Conservation (phyloP, 2,888 invertebrate genomes). For the Bombyx huttoni region DNA sequence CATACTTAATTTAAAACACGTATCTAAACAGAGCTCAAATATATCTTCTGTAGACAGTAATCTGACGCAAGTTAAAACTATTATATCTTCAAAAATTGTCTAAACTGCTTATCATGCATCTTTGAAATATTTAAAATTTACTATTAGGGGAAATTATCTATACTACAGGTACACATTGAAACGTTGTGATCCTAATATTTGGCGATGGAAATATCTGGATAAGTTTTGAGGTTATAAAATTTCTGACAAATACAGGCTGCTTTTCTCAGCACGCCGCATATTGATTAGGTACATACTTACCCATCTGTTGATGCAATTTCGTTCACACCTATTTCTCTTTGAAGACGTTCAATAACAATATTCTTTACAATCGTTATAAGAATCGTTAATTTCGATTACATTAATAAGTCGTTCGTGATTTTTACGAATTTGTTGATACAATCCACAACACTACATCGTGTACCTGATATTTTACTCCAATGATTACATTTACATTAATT, state of each 20-base stretch:
- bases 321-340: too few species aligned
- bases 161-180: slow-evolving; percentile 25
- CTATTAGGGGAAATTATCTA: slow-evolving; percentile 19
- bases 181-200: slow-evolving; percentile 22
- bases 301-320: too few species aligned
- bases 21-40: slow-evolving; percentile 45
- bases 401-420: not conserved
- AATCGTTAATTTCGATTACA: slow-evolving; percentile 1
- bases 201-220: slow-evolving; percentile 16
- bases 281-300: too few species aligned
- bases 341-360: too few species aligned
- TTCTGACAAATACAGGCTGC: slow-evolving; percentile 65
- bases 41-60: slow-evolving; percentile 31
- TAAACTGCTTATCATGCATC: slow-evolving; percentile 20
- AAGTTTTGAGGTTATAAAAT: slow-evolving; percentile 21
- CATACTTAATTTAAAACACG: slow-evolving; percentile 57
- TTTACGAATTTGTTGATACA: slow-evolving; percentile 1
- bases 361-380: too few species aligned
- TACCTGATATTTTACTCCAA: slow-evolving; percentile 10
- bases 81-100: slow-evolving; percentile 22
- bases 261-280: not conserved
- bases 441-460: slow-evolving; percentile 18
- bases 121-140: slow-evolving; percentile 22
- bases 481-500: slow-evolving; percentile 35
- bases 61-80: slow-evolving; percentile 63